These are phyloP conservation scores for Thaleichthys pacificus DNA, from an alignment of 2,797 vertebrate genomes.

Conservation along the genomic window DNA sequence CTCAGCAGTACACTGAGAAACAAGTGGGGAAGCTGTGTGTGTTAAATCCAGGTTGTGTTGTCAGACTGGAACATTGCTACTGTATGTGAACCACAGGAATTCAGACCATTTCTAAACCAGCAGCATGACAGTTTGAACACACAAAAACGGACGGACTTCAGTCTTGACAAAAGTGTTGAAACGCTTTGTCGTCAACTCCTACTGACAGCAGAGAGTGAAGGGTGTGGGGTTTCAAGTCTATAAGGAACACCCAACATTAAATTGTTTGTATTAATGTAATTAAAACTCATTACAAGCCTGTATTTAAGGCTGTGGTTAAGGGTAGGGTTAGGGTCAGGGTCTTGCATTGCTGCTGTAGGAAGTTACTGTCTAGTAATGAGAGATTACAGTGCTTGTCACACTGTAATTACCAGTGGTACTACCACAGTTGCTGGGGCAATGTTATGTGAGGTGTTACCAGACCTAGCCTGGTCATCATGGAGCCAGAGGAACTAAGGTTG, in stretches of 20 bases:
- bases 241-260: constrained; percentile 55
- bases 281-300: constrained; percentile 68
- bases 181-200: neutral
- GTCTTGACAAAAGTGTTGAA: neutral
- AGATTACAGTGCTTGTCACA: neutral
- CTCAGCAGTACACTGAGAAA: constrained; percentile 5
- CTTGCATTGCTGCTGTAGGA: neutral
- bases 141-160: neutral
- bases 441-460: constrained; percentile 12
- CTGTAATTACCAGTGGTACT: neutral
- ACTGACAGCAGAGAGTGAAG: neutral
- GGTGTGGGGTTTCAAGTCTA: constrained; percentile 61
- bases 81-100: too few relatives aligned
- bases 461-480: constrained; percentile 18
- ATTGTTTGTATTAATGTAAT: constrained; percentile 56
- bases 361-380: neutral
- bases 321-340: constrained; percentile 41
- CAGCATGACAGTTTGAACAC: constrained; percentile 1
- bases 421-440: neutral
- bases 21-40: too few relatives aligned
- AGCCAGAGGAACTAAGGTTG: constrained; percentile 11
- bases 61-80: too few relatives aligned
- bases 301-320: constrained; percentile 62
- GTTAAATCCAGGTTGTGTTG: too few relatives aligned
- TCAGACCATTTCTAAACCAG: neutral